These are phyloP conservation scores for Campoplex nolae DNA, from an alignment of 2,888 invertebrate genomes.

Conservation along the genomic window DNA sequence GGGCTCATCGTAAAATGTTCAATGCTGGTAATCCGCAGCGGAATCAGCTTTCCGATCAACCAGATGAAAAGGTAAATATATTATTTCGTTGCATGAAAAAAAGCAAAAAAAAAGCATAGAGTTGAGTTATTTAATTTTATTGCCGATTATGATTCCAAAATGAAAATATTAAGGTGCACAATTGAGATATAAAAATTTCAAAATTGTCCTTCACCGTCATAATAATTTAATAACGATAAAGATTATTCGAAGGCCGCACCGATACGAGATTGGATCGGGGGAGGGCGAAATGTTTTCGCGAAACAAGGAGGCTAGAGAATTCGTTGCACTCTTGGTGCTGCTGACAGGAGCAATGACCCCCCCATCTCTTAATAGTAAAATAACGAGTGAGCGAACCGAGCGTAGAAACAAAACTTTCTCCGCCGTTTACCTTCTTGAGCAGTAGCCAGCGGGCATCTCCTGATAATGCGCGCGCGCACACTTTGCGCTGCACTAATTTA, in stretches of 20 bases:
- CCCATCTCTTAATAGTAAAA: constrained; percentile 67
- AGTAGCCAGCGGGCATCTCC: constrained; percentile 50
- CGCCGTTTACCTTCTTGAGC: constrained; percentile 71
- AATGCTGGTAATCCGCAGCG: constrained; percentile 79
- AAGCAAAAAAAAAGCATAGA: too few relatives aligned
- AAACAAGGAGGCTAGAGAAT: constrained; percentile 2
- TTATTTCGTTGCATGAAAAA: not conserved
- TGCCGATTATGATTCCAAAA: not conserved
- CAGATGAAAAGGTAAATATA: constrained; percentile 77
- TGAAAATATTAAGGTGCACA: not conserved
- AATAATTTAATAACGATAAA: not conserved
- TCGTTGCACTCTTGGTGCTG: constrained; percentile 43
- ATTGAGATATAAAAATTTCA: not conserved
- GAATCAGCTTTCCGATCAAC: constrained; percentile 76
- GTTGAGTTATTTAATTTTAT: not conserved
- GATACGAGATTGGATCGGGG: constrained; percentile 13
- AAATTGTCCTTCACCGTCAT: too few relatives aligned
- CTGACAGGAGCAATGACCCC: constrained; percentile 64
- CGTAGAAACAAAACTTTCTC: constrained; percentile 74
- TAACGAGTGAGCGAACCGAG: constrained; percentile 59
- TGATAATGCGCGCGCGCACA: constrained; percentile 48
- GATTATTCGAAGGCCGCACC: not conserved
- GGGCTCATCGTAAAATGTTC: constrained; percentile 95
- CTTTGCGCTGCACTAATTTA: not conserved
- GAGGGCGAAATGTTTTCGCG: constrained; percentile 9